These are phyloP conservation scores for Phenganax subtilis DNA, from an alignment of 92 coral and sea anemone genomes.

Conservation along the genomic window DNA sequence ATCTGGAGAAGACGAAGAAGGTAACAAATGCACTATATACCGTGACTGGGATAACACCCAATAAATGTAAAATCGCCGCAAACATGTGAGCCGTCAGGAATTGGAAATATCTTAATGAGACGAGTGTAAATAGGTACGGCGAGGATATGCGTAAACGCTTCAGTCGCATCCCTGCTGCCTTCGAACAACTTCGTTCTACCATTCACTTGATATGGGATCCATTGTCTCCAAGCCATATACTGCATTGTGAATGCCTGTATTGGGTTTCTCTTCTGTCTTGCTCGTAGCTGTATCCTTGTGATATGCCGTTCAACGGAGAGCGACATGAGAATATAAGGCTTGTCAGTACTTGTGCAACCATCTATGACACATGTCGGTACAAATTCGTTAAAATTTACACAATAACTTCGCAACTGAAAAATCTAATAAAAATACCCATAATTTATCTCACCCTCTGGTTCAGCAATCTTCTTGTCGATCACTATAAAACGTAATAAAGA, in stretches of 20 bases:
- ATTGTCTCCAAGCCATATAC: conserved; percentile 33
- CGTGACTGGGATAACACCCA: conserved; percentile 5
- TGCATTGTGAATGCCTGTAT: not conserved
- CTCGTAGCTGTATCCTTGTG: conserved; percentile 13
- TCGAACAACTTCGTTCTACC: conserved; percentile 20
- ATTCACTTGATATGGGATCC: conserved; percentile 27
- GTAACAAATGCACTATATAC: not conserved
- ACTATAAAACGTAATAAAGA: not conserved
- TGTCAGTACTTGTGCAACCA: conserved; percentile 16
- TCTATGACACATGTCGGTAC: not conserved
- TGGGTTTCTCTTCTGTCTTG: not conserved
- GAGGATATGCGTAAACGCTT: not conserved
- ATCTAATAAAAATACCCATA: not conserved
- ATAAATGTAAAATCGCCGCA: conserved; percentile 24
- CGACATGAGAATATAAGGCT: conserved; percentile 19
- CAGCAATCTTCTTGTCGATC: not conserved
- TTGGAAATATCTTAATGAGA: conserved; percentile 21
- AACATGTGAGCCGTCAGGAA: not conserved
- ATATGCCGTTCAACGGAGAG: conserved; percentile 1
- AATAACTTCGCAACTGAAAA: too few relatives aligned
- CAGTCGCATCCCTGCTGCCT: conserved; percentile 2
- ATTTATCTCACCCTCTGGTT: conserved; percentile 2
- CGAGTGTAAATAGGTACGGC: conserved; percentile 5
- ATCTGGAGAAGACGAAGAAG: too few relatives aligned
- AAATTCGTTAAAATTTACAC: not conserved